These are phyloP conservation scores for Camponotus floridanus DNA, from an alignment of 1,140 invertebrate genomes.

Conservation along the genomic window DNA sequence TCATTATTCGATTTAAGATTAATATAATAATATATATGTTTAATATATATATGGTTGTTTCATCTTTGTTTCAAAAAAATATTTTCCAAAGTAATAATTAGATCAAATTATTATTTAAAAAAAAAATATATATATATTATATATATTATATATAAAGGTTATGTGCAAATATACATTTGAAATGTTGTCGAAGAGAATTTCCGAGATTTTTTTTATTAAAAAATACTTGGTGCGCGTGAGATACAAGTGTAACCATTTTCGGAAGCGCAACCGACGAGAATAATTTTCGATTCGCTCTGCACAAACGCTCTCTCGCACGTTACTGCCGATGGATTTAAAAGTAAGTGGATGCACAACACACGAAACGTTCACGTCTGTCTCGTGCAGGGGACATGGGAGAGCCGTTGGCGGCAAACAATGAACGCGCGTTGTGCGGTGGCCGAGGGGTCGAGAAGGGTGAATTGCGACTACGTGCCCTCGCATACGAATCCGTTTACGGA, in stretches of 20 bases:
- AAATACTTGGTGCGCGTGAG: not conserved
- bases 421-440: constrained; percentile 51
- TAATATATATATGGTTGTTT: no score
- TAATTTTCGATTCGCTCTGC: constrained; percentile 9
- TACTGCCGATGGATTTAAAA: constrained; percentile 36
- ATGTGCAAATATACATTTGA: no score
- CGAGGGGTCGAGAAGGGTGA: constrained; percentile 77
- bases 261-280: not conserved
- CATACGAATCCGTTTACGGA: constrained; percentile 76
- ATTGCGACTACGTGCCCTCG: constrained; percentile 80
- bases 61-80: no score
- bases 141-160: no score
- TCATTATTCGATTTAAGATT: not conserved
- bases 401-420: constrained; percentile 68
- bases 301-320: not conserved
- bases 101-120: no score
- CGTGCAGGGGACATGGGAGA: not conserved
- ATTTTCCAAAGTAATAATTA: no score
- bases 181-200: no score
- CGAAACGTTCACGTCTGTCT: not conserved
- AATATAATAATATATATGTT: no score
- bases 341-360: not conserved
- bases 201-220: no score
- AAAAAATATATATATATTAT: no score
- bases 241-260: constrained; percentile 7